Evolutionary conservation across 2,113 vertebrate genomes (phyloP).

Genomic region (Phrynocephalus versicolor): DNA sequence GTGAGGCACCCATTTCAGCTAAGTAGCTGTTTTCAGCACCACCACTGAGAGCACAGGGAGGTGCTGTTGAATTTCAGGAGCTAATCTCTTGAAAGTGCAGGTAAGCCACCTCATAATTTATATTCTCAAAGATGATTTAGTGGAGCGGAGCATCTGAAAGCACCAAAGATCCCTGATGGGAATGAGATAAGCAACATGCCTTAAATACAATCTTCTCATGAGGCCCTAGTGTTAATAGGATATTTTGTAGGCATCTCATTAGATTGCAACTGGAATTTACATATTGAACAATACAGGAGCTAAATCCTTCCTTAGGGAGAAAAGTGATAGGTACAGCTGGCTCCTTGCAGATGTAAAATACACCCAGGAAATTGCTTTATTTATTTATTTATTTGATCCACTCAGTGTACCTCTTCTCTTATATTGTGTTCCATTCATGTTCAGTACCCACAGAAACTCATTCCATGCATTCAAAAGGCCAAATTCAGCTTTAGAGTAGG

Average conservation of each 20-base stretch:
- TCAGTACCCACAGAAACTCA: background rate
- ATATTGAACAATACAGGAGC: constrained; percentile 47
- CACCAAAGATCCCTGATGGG: constrained; percentile 60
- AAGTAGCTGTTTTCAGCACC: background rate
- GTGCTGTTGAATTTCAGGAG: constrained; percentile 19
- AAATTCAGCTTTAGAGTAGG: background rate
- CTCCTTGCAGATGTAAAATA: constrained; percentile 40
- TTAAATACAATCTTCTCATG: constrained; percentile 54
- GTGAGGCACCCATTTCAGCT: background rate
- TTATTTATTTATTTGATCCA: constrained; percentile 3
- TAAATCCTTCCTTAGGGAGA: constrained; percentile 60
- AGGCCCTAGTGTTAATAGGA: constrained; percentile 56
- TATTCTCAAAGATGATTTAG: constrained; percentile 52
- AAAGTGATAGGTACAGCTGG: constrained; percentile 50
- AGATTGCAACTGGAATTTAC: constrained; percentile 60
- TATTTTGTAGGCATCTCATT: constrained; percentile 67
- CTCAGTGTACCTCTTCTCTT: background rate
- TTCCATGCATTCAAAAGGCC: background rate
- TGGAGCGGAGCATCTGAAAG: constrained; percentile 60
- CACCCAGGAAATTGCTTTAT: constrained; percentile 31
- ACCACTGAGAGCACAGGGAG: constrained; percentile 29
- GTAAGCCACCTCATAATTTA: constrained; percentile 57
- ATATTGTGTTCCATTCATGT: background rate
- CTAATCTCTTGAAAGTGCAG: constrained; percentile 61
- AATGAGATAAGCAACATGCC: constrained; percentile 62